Percentiles rank a stretch among this genome's conserved stretches.
These are phyloP conservation scores for Pedicia rivosa DNA, from an alignment of 2,888 invertebrate genomes.

Conservation along the genomic window DNA sequence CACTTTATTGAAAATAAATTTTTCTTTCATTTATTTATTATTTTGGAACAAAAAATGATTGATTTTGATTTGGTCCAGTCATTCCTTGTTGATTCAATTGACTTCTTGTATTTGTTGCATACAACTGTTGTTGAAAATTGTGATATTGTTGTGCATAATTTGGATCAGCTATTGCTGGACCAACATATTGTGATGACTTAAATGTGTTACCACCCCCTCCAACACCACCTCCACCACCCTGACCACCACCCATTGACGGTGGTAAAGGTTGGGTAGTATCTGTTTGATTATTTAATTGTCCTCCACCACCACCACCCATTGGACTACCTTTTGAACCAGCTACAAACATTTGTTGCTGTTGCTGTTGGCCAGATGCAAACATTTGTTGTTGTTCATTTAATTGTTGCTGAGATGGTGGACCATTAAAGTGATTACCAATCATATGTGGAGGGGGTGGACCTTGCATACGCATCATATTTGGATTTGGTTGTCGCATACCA, in stretches of 20 bases:
- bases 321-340: conserved; percentile 39
- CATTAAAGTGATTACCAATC: conserved; percentile 20
- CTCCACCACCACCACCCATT: conserved; percentile 29
- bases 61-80: conserved; percentile 20
- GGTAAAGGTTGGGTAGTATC: conserved; percentile 58
- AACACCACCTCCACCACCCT: background rate
- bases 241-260: conserved; percentile 53
- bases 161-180: conserved; percentile 73
- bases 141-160: conserved; percentile 92
- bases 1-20: too few species aligned
- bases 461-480: conserved; percentile 27
- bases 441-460: conserved; percentile 29
- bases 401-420: conserved; percentile 14
- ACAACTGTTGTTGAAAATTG: conserved; percentile 88
- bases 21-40: too few species aligned
- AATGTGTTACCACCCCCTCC: conserved; percentile 31
- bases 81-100: conserved; percentile 27
- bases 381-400: conserved; percentile 8
- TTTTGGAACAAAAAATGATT: conserved; percentile 28
- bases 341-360: conserved; percentile 41
- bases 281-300: conserved; percentile 28
- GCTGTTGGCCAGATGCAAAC: conserved; percentile 23
- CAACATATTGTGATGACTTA: conserved; percentile 50
- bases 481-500: conserved; percentile 36
- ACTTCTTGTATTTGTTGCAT: conserved; percentile 67